Evolutionary conservation across 2,888 invertebrate species (phyloP), one percentile per base, ranked within the genome.

Genomic region (Tridacna crocea): DNA sequence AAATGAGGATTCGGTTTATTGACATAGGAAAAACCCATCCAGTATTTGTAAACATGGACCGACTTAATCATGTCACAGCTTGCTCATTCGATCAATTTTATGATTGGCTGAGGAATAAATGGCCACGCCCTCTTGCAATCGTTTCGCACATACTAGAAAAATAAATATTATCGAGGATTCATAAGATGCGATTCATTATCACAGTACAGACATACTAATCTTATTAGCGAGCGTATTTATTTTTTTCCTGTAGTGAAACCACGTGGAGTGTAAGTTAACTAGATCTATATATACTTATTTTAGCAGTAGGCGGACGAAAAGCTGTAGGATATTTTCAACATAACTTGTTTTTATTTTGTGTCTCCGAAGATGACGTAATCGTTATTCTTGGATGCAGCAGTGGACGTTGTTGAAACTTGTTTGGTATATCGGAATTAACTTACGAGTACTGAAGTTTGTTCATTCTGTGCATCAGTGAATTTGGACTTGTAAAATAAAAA

Each of bases 21-120:
- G 6, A 66, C 66, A 66, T 36, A 0, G 61, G 70, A 47, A 70
- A 70, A 70, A 48, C 70, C 70, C 70, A 70, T 19, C 15, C 55
- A 19, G 15, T 55, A 55, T 61, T 61, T 61, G 22, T 13, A 61
- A 36, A 36, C 8, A 36, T 36, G 36, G 61, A 13, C 8, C 24
- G 15, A 10, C 1, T 3, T 0, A 22, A 70, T 48, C 70, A 70
- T 70, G 70, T 70, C 70, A 24, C 51, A 70, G 46, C 70, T 51
- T 70, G 70, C 13, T 70, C 24, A 17, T 26, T 22, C 36, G 3
- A 19, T 24, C 17, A 19, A 51, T 51, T 51, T 17, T 47, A 48
- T 47, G 47, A 70, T 70, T 70, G 70, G 70, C 24, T 26, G 24
- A 24, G 19, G 2, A 12, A 11, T 24, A 15, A 51, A 3, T 22